Evolutionary conservation across 2,113 vertebrate genomes (phyloP).

Genomic region (Ivindomyrus marchei): DNA sequence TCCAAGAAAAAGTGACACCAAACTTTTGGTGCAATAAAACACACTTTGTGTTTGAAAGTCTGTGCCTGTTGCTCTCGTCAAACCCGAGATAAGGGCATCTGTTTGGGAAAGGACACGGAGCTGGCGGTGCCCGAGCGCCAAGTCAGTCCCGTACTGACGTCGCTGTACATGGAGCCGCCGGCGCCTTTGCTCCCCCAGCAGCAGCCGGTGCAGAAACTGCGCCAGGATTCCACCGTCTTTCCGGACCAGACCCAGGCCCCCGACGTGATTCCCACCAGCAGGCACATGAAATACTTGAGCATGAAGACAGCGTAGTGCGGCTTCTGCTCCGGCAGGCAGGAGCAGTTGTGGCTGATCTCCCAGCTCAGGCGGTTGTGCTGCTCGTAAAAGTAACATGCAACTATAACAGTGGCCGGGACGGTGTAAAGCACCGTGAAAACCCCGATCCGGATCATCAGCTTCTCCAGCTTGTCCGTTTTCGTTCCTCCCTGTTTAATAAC

Average conservation of each 20-base stretch:
- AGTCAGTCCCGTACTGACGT: slow-evolving; percentile 84
- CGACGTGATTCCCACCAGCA: slow-evolving; percentile 89
- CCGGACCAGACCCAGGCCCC: slow-evolving; percentile 91
- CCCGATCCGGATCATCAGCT: slow-evolving; percentile 87
- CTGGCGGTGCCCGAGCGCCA: slow-evolving; percentile 89
- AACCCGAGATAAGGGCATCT: slow-evolving; percentile 88
- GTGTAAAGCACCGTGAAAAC: slow-evolving; percentile 88
- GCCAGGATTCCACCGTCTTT: slow-evolving; percentile 87
- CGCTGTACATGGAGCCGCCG: slow-evolving; percentile 78
- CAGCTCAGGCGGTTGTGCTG: slow-evolving; percentile 85
- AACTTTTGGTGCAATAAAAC: not conserved
- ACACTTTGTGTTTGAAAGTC: not conserved
- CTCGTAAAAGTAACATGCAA: slow-evolving; percentile 92
- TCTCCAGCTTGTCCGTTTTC: slow-evolving; percentile 89
- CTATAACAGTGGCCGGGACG: slow-evolving; percentile 81
- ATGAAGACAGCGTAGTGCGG: slow-evolving; percentile 90
- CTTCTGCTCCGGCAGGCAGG: slow-evolving; percentile 67
- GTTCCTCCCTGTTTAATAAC: slow-evolving; percentile 90
- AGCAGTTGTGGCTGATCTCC: slow-evolving; percentile 84
- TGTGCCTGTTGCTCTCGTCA: slow-evolving; percentile 45
- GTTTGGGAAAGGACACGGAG: slow-evolving; percentile 84
- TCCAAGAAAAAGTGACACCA: not conserved
- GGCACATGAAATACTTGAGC: slow-evolving; percentile 94
- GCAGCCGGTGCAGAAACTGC: slow-evolving; percentile 82
- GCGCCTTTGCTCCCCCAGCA: slow-evolving; percentile 83